Conservation (phyloP, 1,140 invertebrate species). For the Drosophila sp. region DNA sequence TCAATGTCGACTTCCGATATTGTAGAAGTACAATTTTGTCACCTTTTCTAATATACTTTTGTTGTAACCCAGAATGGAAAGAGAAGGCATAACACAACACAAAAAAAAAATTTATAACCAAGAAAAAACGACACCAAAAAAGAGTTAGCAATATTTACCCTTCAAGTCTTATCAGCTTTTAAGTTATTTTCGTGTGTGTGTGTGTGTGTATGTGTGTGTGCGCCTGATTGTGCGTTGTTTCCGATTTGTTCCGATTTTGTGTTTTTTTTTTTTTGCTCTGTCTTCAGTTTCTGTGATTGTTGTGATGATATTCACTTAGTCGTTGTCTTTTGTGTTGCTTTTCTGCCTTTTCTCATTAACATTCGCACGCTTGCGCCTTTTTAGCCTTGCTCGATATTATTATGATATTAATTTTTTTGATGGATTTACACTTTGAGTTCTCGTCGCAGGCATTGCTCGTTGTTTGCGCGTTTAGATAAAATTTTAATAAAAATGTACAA, state of each 20-base stretch:
- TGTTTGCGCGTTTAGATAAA: slow-evolving; percentile 8
- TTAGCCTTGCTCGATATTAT: slow-evolving; percentile 45
- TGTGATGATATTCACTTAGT: slow-evolving; percentile 29
- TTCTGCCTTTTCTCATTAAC: slow-evolving; percentile 39
- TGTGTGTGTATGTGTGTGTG: slow-evolving; percentile 13
- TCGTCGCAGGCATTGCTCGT: neutral
- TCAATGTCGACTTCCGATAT: neutral
- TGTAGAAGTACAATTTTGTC: neutral
- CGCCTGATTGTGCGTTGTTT: slow-evolving; percentile 5
- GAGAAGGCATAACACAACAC: slow-evolving; percentile 1
- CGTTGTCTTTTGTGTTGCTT: slow-evolving; percentile 34
- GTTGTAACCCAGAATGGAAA: neutral
- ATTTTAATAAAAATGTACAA: neutral
- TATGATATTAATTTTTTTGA: slow-evolving; percentile 33
- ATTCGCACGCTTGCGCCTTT: slow-evolving; percentile 40
- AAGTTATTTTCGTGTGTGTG: slow-evolving; percentile 40
- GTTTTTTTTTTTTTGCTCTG: slow-evolving; percentile 35
- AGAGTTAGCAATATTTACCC: slow-evolving; percentile 54
- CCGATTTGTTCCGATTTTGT: slow-evolving; percentile 1
- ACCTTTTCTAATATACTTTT: neutral
- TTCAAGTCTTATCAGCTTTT: slow-evolving; percentile 49
- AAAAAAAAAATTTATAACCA: neutral
- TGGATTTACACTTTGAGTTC: neutral
- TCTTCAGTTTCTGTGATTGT: slow-evolving; percentile 28
- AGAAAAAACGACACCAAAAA: slow-evolving; percentile 14